A percentile compares a stretch with the other conserved stretches of the same genome.
Evolutionary conservation across 2,888 invertebrate species (phyloP).

Genomic region (Pseudococcus longispinus): DNA sequence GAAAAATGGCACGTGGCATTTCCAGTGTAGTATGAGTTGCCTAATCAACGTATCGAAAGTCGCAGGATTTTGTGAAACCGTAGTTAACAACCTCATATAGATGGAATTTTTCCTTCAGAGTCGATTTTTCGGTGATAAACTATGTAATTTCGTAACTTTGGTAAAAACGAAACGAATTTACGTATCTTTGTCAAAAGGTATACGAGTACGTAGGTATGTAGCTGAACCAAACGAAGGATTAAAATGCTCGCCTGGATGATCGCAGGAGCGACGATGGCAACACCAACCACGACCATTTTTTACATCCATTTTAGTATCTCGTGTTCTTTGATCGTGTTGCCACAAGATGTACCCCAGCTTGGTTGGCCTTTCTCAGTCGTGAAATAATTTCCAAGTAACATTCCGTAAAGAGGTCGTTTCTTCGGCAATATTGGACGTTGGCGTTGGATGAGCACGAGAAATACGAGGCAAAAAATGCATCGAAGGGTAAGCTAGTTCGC

Average conservation of each 20-base stretch:
- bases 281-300: not conserved
- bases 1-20: too few species aligned
- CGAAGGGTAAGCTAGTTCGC: not conserved
- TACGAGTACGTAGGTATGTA: not conserved
- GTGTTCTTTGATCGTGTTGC: not conserved
- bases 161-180: not conserved
- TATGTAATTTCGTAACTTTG: not conserved
- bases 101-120: too few species aligned
- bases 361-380: not conserved
- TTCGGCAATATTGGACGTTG: not conserved
- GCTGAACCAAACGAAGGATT: not conserved
- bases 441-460: not conserved
- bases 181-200: not conserved
- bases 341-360: not conserved
- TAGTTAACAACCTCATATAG: too few species aligned
- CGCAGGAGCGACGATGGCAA: not conserved
- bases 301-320: not conserved
- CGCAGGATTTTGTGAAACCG: too few species aligned
- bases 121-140: not conserved
- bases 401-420: not conserved
- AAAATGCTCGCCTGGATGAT: not conserved
- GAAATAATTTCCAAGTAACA: not conserved
- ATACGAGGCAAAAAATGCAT: not conserved
- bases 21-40: too few species aligned
- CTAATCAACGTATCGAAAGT: too few species aligned